phyloP scores from a whole-genome alignment of 2,113 vertebrate species.

The Peucedramus taeniatus region DNA sequence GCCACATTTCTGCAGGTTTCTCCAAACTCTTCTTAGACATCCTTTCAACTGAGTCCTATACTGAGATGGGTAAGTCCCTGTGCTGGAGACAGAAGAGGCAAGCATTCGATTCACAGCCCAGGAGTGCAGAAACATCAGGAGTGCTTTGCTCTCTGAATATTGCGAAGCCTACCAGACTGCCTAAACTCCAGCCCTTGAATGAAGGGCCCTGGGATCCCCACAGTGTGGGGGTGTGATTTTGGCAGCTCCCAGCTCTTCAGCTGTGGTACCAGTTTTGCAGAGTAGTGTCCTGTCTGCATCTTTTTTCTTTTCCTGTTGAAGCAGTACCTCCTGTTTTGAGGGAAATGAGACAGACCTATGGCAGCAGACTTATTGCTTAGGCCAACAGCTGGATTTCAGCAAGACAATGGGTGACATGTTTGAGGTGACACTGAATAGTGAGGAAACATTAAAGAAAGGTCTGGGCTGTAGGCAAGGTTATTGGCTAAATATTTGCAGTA shows the following conservation, averaged over 20 bases:
- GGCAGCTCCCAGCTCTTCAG: neutral
- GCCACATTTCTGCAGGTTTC: neutral
- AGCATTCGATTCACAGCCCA: neutral
- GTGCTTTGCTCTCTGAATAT: neutral
- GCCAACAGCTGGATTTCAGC: neutral
- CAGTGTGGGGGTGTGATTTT: neutral
- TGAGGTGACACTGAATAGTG: neutral
- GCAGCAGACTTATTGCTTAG: neutral
- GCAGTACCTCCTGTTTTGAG: neutral
- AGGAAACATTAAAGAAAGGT: neutral
- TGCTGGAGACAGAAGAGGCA: neutral
- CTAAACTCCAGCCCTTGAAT: neutral
- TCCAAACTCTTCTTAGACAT: neutral
- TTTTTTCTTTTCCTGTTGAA: neutral
- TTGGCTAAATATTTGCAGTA: neutral
- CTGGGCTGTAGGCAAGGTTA: neutral
- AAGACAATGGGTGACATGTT: neutral
- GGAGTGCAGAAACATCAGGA: neutral
- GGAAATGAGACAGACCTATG: neutral
- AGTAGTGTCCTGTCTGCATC: neutral
- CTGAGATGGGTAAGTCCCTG: neutral
- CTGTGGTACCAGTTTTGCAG: neutral
- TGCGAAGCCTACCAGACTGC: neutral
- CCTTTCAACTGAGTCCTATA: constrained; percentile 18
- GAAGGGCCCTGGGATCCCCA: neutral